A percentile compares a stretch with the other conserved stretches of the same genome.
These are phyloP conservation scores for Heliconius sara DNA, from an alignment of 2,888 invertebrate genomes.

Conservation along the genomic window DNA sequence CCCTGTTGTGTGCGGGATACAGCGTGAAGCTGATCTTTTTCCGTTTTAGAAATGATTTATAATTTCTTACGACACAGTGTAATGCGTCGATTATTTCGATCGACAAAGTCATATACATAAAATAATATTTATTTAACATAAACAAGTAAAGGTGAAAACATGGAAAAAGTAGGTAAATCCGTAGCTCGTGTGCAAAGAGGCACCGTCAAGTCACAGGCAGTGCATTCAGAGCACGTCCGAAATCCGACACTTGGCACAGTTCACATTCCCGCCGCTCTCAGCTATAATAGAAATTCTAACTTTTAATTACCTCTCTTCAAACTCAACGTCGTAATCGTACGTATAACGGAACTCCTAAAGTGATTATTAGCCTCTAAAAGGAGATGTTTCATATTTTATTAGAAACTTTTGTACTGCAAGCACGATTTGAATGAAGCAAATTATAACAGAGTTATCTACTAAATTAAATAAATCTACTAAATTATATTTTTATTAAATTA, in stretches of 20 bases:
- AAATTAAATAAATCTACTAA: background rate
- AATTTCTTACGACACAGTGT: background rate
- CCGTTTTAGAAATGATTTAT: background rate
- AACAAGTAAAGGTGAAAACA: conserved; percentile 18
- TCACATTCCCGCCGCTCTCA: conserved; percentile 62
- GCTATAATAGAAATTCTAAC: conserved; percentile 76
- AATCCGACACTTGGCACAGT: conserved; percentile 80
- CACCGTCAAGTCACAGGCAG: conserved; percentile 42
- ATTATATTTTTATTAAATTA: background rate
- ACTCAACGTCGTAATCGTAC: conserved; percentile 57
- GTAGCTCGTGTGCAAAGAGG: conserved; percentile 38
- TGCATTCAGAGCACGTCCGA: conserved; percentile 75
- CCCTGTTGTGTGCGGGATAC: too few relatives aligned
- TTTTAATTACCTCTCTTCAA: conserved; percentile 78
- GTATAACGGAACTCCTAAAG: conserved; percentile 41
- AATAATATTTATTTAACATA: background rate
- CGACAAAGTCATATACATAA: background rate
- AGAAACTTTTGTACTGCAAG: background rate
- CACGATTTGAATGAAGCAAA: background rate
- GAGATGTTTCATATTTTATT: conserved; percentile 26
- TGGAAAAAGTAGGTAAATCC: conserved; percentile 41
- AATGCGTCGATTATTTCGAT: background rate
- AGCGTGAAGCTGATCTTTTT: background rate
- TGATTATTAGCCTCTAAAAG: conserved; percentile 41
- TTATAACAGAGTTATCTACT: background rate